Evolutionary conservation across 2,888 invertebrate species (phyloP).

Genomic region (Oithona nana): DNA sequence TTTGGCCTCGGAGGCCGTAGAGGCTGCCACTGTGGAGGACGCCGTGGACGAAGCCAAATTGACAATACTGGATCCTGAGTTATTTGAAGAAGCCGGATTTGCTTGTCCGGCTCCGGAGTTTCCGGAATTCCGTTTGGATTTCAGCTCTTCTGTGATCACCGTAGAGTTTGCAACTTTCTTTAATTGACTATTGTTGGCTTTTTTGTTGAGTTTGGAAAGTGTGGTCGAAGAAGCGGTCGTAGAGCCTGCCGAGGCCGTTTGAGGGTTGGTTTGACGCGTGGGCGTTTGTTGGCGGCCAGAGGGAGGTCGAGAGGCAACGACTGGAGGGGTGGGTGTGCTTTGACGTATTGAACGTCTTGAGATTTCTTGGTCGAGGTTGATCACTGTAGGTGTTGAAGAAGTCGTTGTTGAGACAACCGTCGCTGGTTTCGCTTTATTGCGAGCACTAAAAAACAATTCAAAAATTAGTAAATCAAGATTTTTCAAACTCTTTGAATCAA

Average conservation of each 20-base stretch:
- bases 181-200: neutral
- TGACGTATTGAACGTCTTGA: neutral
- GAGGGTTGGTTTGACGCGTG: neutral
- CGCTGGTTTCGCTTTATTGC: no score
- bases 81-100: neutral
- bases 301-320: neutral
- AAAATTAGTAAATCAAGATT: no score
- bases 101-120: neutral
- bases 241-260: neutral
- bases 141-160: neutral
- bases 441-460: no score
- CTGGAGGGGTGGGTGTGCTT: neutral
- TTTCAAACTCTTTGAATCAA: no score
- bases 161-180: neutral
- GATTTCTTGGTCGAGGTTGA: neutral
- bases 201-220: neutral
- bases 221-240: neutral
- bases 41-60: neutral
- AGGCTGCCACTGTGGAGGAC: neutral
- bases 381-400: neutral
- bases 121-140: neutral
- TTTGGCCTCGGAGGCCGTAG: neutral
- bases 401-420: neutral
- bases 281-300: neutral
- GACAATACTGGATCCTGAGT: neutral